A percentile compares a stretch with the other conserved stretches of the same genome.
Evolutionary conservation across 2,888 invertebrate species (phyloP).

Genomic region (Melanotus villosus): DNA sequence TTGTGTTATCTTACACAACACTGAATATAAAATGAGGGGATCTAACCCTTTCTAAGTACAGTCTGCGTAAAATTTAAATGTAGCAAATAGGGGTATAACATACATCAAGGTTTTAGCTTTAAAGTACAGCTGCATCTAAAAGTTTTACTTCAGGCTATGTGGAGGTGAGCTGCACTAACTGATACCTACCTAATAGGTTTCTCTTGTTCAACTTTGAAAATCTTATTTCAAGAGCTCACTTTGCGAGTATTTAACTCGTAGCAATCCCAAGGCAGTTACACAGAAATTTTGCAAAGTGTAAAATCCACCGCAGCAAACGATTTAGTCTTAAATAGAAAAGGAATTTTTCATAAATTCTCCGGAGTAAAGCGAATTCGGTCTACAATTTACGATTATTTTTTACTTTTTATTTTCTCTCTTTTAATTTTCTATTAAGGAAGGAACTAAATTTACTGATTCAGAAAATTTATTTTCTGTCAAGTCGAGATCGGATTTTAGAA

Average conservation of each 20-base stretch:
- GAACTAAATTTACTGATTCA: too few relatives aligned
- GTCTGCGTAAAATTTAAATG: background rate
- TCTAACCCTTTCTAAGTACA: conserved; percentile 14
- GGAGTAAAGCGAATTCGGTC: too few relatives aligned
- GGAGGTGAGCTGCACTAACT: conserved; percentile 2
- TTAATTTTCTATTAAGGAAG: too few relatives aligned
- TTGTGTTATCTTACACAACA: conserved; percentile 13
- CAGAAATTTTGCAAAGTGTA: conserved; percentile 1
- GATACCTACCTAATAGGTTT: conserved; percentile 12
- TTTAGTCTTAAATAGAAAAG: background rate
- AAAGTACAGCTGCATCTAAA: background rate
- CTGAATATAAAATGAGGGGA: conserved; percentile 12
- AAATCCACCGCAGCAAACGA: background rate
- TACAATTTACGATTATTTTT: too few relatives aligned
- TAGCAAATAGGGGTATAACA: background rate
- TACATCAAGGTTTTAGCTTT: background rate
- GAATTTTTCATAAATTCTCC: too few relatives aligned
- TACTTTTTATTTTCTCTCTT: too few relatives aligned
- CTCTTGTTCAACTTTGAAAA: conserved; percentile 19
- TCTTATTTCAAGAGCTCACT: conserved; percentile 15
- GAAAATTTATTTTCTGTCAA: too few relatives aligned
- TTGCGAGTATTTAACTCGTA: background rate
- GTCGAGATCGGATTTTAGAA: too few relatives aligned
- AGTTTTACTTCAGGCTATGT: background rate
- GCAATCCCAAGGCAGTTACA: background rate